Conservation (phyloP, 2,888 invertebrate species). For the Drosophila kuntzei region DNA sequence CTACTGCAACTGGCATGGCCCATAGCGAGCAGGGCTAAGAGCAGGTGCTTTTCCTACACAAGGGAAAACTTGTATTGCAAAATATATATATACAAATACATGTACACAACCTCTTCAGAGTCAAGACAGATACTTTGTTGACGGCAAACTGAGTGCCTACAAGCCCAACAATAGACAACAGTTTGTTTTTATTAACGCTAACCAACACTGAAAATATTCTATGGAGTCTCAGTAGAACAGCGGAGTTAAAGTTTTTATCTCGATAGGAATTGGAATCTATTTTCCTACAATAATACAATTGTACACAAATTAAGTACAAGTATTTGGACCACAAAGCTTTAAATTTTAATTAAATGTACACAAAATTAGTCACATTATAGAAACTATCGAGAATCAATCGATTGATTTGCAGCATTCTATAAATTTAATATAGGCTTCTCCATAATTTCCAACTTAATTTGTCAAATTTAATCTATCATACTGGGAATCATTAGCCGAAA, state of each 20-base stretch:
- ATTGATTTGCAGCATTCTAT: too few species aligned
- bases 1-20: slow-evolving; percentile 52
- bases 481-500: not conserved
- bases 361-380: too few species aligned
- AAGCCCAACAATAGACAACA: slow-evolving; percentile 12
- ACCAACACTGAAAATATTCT: slow-evolving; percentile 1
- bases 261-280: not conserved
- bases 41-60: slow-evolving; percentile 30
- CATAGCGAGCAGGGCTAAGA: slow-evolving; percentile 7
- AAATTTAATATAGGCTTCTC: too few species aligned
- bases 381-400: too few species aligned
- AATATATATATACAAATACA: slow-evolving; percentile 6
- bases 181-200: slow-evolving; percentile 4
- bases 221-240: not conserved
- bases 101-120: slow-evolving; percentile 17
- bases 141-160: slow-evolving; percentile 7
- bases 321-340: too few species aligned
- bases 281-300: too few species aligned
- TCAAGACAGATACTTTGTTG: slow-evolving; percentile 23
- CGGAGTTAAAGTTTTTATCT: too few species aligned
- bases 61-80: slow-evolving; percentile 27
- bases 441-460: too few species aligned
- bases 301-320: too few species aligned
- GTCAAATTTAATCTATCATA: too few species aligned
- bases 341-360: too few species aligned